Evolutionary conservation across 2,888 invertebrate species (phyloP).

Genomic region (Bruchidius siliquastri): DNA sequence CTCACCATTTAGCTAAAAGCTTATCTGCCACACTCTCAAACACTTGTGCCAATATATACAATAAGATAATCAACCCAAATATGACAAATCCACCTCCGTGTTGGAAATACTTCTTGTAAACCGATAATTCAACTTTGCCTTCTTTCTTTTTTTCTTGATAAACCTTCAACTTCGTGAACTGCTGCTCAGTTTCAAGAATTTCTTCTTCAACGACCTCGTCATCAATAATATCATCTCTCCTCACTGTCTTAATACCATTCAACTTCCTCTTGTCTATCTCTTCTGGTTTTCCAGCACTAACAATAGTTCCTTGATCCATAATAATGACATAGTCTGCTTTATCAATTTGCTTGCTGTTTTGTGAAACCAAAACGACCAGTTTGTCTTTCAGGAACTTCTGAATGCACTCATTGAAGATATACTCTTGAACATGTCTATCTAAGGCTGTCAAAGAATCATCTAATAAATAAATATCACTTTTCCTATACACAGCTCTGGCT

Average conservation of each 20-base stretch:
- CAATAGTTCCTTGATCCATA: slow-evolving; percentile 19
- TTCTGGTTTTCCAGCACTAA: slow-evolving; percentile 10
- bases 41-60: slow-evolving; percentile 28
- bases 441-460: slow-evolving; percentile 46
- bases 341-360: slow-evolving; percentile 27
- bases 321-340: slow-evolving; percentile 47
- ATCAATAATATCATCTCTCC: neutral
- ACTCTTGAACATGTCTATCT: slow-evolving; percentile 29
- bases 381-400: slow-evolving; percentile 30
- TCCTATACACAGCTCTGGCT: slow-evolving; percentile 67
- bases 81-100: slow-evolving; percentile 31
- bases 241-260: slow-evolving; percentile 3
- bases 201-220: slow-evolving; percentile 27
- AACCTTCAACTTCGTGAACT: slow-evolving; percentile 21
- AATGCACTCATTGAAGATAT: slow-evolving; percentile 30
- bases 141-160: slow-evolving; percentile 30
- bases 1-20: slow-evolving; percentile 31
- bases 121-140: slow-evolving; percentile 28
- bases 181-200: slow-evolving; percentile 8
- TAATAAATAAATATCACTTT: slow-evolving; percentile 69
- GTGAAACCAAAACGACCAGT: slow-evolving; percentile 30
- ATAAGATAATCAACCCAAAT: slow-evolving; percentile 22
- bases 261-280: slow-evolving; percentile 28
- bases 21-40: slow-evolving; percentile 26
- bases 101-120: slow-evolving; percentile 33